Evolutionary conservation across 2,888 invertebrate species (phyloP), one percentile per base, ranked within the genome.

Genomic region (Acrobasis repandana): DNA sequence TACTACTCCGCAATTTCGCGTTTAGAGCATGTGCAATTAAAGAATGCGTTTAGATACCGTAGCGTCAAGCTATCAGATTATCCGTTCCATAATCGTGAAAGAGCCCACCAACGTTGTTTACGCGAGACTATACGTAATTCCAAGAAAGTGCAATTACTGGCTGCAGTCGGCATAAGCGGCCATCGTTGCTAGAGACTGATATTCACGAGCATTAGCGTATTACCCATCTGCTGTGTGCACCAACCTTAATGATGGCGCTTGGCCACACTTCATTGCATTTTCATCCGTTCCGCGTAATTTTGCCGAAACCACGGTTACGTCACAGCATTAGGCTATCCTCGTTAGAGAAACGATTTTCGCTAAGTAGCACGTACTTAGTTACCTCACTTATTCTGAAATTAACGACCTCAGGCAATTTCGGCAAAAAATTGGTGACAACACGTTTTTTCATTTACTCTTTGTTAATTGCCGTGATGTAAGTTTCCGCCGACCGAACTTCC

Each of bases 221-320:
- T 49, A 20, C 49, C 49, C 50, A 50, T 50, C 46, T 46, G 18
- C 14, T 15, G 48, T 58, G 54, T 59, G 48, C 36, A 49, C 62
- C 52, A 54, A 63, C 62, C 34, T 48, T 49, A 58, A 64, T 58
- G 57, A 36, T 33, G 60, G 65, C 65, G 68, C 65, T 70, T 65
- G 72, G 80, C 74, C 79, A 83, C 83, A 84, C 79, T 83, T 83
- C 85, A 88, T 86, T 87, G 86, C 79, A 71, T 76, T 69, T 75
- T 76, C 69, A 74, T 77, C 75, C 73, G 82, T 81, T 80, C 77
- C 81, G 82, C 82, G 84, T 83, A 84, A 85, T 85, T 85, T 80
- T 80, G 80, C 77, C 81, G 82, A 87, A 88, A 88, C 64, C 67
- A 65, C 71, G 70, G 70, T 89, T 90, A 83, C 89, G 75, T 85